These are phyloP conservation scores for Arbacia lixula DNA, from an alignment of 53 echinoderm and acorn worm genomes.

Conservation along the genomic window DNA sequence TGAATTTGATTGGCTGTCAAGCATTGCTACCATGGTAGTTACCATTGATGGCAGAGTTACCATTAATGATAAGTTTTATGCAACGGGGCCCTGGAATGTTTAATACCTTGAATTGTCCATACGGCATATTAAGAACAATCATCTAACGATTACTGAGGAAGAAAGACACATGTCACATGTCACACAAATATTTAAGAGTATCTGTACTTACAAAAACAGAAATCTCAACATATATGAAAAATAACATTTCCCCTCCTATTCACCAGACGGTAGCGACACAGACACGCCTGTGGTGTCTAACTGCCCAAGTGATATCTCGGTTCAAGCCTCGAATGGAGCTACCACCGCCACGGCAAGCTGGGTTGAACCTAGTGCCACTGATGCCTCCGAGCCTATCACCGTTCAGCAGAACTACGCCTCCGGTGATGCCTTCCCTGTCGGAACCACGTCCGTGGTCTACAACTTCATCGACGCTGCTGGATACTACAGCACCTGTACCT, in stretches of 20 bases:
- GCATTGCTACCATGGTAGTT: too few species aligned
- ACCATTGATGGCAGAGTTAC: too few species aligned
- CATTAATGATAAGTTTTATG: too few species aligned
- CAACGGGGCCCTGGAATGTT: too few species aligned
- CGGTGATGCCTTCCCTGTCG: conserved; percentile 58
- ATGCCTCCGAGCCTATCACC: conserved; percentile 31
- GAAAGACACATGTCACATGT: too few species aligned
- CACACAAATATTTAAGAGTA: too few species aligned
- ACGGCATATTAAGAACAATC: neutral
- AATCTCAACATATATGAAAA: too few species aligned
- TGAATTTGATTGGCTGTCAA: too few species aligned
- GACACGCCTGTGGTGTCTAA: conserved; percentile 9
- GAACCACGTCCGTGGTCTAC: conserved; percentile 58
- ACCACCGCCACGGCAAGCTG: conserved; percentile 25
- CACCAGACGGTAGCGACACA: conserved; percentile 36
- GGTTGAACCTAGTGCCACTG: conserved; percentile 65
- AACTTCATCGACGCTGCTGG: conserved; percentile 58
- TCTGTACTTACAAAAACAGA: too few species aligned
- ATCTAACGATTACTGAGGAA: too few species aligned
- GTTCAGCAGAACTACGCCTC: conserved; percentile 50
- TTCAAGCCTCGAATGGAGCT: conserved; percentile 18
- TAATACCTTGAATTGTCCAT: too few species aligned
- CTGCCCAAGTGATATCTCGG: conserved; percentile 64
- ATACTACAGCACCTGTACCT: conserved; percentile 57
- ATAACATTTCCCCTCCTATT: too few species aligned